A percentile compares a stretch with the other conserved stretches of the same genome.
Evolutionary conservation across 1,140 invertebrate genomes (phyloP).

Genomic region (Bombus picipes): DNA sequence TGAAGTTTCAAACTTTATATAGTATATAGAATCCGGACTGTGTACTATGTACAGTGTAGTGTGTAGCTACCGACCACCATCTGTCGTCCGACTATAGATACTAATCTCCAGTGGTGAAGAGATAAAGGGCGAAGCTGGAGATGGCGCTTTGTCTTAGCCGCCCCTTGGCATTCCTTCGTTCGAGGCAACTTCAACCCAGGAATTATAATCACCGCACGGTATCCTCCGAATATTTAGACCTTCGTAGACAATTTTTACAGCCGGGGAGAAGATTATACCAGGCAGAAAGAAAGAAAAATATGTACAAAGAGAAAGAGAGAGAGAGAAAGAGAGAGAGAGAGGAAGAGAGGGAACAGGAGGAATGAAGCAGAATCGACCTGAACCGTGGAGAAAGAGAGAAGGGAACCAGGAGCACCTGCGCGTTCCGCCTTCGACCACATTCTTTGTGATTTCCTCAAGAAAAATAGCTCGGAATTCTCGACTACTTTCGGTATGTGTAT

Average conservation of each 20-base stretch:
- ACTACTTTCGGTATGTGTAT: constrained; percentile 17
- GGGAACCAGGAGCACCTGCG: constrained; percentile 44
- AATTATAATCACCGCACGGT: constrained; percentile 73
- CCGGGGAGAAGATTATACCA: not conserved
- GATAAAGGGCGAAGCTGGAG: constrained; percentile 67
- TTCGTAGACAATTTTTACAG: constrained; percentile 62
- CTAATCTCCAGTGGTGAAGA: constrained; percentile 70
- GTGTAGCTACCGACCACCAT: constrained; percentile 74
- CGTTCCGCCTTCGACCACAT: constrained; percentile 48
- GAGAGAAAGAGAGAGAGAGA: not conserved
- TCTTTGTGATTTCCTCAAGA: constrained; percentile 50
- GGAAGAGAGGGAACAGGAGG: constrained; percentile 1
- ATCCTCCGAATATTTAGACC: constrained; percentile 69
- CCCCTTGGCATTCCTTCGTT: constrained; percentile 71
- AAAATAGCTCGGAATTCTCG: constrained; percentile 41
- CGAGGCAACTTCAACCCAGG: constrained; percentile 67
- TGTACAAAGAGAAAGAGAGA: not conserved
- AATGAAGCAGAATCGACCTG: constrained; percentile 10
- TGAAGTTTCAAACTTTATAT: constrained; percentile 61
- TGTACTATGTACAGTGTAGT: not conserved
- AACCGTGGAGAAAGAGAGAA: constrained; percentile 14
- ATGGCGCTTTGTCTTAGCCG: constrained; percentile 75
- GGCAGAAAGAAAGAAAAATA: not conserved
- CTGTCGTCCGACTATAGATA: constrained; percentile 74
- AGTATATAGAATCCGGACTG: constrained; percentile 70